Percentiles rank a stretch among this genome's conserved stretches.
phyloP scores from a whole-genome alignment of 1,140 invertebrate genomes.

The Bombus difficillimus region DNA sequence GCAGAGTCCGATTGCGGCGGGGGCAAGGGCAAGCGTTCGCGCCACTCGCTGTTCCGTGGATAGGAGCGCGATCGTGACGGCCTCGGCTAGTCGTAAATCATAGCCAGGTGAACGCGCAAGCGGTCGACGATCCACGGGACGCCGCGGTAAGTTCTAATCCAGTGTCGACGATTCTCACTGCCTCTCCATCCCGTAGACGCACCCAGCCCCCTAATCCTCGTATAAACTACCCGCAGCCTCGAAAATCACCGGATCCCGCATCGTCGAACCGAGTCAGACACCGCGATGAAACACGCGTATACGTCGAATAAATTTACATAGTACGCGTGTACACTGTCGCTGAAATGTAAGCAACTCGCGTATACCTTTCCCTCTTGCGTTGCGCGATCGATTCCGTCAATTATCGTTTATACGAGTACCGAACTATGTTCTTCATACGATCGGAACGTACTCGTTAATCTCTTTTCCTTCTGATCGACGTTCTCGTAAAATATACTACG shows the following conservation, averaged over 20 bases:
- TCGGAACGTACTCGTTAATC: no score
- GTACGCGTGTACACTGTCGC: no score
- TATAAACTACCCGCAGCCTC: conserved; percentile 7
- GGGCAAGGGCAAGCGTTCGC: background rate
- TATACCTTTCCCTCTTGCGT: no score
- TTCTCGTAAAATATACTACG: no score
- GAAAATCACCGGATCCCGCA: conserved; percentile 31
- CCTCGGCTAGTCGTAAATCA: conserved; percentile 19
- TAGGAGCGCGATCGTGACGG: background rate
- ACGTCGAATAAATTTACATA: background rate
- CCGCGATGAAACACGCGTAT: background rate
- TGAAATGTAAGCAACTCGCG: no score
- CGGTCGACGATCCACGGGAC: background rate
- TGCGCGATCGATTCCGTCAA: no score
- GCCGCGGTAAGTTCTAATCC: conserved; percentile 66
- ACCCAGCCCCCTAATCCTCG: background rate
- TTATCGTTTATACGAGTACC: no score
- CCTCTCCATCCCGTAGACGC: conserved; percentile 9
- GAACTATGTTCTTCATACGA: no score
- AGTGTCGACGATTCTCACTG: conserved; percentile 62
- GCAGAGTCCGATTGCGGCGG: conserved; percentile 8
- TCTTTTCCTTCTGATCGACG: no score
- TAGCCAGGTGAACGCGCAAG: background rate
- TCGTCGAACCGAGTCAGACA: background rate
- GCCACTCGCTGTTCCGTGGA: background rate